A percentile compares a stretch with the other conserved stretches of the same genome.
phyloP scores from a whole-genome alignment of 2,113 vertebrate genomes.

The Embiotoca jacksoni region DNA sequence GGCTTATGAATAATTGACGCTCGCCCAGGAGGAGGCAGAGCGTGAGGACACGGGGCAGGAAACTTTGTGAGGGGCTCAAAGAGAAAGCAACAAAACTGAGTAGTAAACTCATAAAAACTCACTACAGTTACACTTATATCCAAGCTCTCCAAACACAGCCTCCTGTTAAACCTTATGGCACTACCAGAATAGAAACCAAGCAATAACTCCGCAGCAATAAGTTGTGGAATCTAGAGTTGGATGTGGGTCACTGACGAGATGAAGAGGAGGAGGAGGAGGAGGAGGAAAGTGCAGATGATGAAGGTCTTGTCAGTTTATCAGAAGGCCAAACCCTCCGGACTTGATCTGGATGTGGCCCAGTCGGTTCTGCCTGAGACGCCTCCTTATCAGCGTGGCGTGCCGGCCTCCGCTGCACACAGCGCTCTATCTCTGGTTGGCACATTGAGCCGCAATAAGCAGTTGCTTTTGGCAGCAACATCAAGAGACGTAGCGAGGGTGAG shows the following conservation, averaged over 20 bases:
- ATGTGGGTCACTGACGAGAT: conserved; percentile 41
- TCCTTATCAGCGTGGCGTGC: conserved; percentile 31
- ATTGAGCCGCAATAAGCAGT: conserved; percentile 50
- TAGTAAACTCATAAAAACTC: conserved; percentile 12
- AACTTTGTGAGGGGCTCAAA: conserved; percentile 27
- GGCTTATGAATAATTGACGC: conserved; percentile 81
- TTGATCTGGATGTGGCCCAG: conserved; percentile 27
- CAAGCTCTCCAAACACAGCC: conserved; percentile 23
- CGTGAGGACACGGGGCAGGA: conserved; percentile 36
- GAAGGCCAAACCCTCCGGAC: conserved; percentile 33
- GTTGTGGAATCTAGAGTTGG: conserved; percentile 55
- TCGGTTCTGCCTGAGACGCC: conserved; percentile 10
- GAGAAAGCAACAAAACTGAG: conserved; percentile 11
- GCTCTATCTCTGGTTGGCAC: conserved; percentile 55
- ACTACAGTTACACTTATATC: not conserved
- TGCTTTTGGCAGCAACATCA: conserved; percentile 60
- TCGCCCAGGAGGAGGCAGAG: conserved; percentile 60
- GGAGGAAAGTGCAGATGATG: conserved; percentile 43
- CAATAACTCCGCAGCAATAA: conserved; percentile 43
- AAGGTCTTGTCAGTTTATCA: conserved; percentile 52
- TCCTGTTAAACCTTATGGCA: conserved; percentile 15
- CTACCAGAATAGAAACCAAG: conserved; percentile 26
- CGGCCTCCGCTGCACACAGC: not conserved
- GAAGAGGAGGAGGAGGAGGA: conserved; percentile 35
- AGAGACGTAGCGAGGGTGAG: conserved; percentile 47